Percentiles rank a stretch among this genome's conserved stretches.
Evolutionary conservation across 2,113 vertebrate species (phyloP).

Genomic region (Prionailurus viverrinus): DNA sequence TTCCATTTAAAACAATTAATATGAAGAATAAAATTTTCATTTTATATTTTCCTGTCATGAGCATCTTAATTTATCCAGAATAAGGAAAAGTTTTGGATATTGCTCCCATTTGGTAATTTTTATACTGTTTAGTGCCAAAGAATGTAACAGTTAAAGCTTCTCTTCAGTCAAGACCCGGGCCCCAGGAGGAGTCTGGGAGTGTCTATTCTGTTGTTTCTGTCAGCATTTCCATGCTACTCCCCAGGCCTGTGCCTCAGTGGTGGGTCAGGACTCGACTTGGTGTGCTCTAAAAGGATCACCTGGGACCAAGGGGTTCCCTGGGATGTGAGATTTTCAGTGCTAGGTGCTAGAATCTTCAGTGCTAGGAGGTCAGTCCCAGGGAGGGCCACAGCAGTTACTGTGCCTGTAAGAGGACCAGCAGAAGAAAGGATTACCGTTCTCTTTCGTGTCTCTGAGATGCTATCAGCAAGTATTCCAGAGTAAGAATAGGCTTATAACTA

Average conservation of each 20-base stretch:
- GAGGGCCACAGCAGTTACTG: neutral
- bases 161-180: neutral
- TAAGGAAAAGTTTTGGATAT: neutral
- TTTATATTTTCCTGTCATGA: conserved; percentile 35
- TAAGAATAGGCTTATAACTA: neutral
- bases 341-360: neutral
- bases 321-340: neutral
- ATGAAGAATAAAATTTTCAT: neutral
- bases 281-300: neutral
- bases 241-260: neutral
- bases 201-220: neutral
- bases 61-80: neutral
- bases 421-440: neutral
- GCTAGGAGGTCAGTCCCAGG: neutral
- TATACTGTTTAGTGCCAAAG: neutral
- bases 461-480: neutral
- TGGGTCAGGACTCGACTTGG: neutral
- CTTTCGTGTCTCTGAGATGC: neutral
- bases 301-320: neutral
- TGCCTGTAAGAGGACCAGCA: neutral
- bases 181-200: neutral
- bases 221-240: neutral
- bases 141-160: neutral
- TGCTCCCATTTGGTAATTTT: neutral
- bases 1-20: conserved; percentile 42